Evolutionary conservation across 2,113 vertebrate genomes (phyloP).

Genomic region (Dipodomys ordii): DNA sequence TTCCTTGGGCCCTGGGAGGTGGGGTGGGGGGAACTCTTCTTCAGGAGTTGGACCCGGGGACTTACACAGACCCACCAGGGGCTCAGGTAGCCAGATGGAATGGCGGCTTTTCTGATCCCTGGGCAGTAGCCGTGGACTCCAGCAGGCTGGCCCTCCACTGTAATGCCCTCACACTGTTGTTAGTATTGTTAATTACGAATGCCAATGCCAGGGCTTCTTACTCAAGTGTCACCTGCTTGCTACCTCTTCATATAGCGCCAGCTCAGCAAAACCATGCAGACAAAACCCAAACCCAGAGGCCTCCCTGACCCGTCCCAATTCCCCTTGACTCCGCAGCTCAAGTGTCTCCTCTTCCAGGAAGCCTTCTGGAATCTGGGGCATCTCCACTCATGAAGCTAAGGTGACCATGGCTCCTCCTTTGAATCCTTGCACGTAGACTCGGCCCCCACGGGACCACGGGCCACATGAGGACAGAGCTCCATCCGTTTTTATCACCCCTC

Average conservation of each 20-base stretch:
- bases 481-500: not conserved
- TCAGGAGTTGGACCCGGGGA: not conserved
- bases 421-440: not conserved
- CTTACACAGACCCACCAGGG: not conserved
- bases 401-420: not conserved
- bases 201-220: too few species aligned
- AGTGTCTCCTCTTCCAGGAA: not conserved
- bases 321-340: not conserved
- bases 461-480: not conserved
- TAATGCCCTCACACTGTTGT: too few species aligned
- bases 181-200: too few species aligned
- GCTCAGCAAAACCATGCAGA: not conserved
- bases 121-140: not conserved
- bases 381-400: not conserved
- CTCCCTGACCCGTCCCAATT: not conserved
- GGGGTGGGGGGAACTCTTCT: not conserved
- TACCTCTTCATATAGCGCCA: not conserved
- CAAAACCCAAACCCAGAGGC: not conserved
- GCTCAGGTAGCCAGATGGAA: not conserved
- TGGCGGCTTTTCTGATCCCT: not conserved
- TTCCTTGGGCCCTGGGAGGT: not conserved
- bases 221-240: not conserved
- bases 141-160: too few species aligned
- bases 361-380: not conserved
- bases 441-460: not conserved